Evolutionary conservation across 2,113 vertebrate genomes (phyloP), one percentile per base, ranked within the genome.

Genomic region (Lagopus muta): DNA sequence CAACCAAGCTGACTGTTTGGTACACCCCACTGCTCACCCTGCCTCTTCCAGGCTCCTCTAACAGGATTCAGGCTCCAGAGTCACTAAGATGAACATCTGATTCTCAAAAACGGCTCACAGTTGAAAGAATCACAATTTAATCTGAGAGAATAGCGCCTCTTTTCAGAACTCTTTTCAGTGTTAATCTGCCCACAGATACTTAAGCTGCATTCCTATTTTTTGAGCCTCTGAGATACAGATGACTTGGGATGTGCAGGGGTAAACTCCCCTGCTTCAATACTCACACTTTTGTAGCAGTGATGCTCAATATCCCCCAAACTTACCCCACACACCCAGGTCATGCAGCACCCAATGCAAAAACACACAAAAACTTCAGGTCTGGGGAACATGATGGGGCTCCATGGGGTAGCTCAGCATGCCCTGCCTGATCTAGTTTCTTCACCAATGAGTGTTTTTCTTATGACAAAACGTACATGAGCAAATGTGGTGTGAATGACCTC

Each of bases 61-160:
- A 67, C 2, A 11, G 27, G 22, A 94, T 61, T 52, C 58, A 19
- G 75, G 71, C 22, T 64, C 30, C 38, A n/a, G 79, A 76, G 25
- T 61, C 57, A 72, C 47, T 47, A 40, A 54, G 27, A 88, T 34
- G 50, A 75, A 62, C 7, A 27, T 30, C 11, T 57, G 71, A 42
- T 45, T 55, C 12, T 67, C 50, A 55, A 64, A 81, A 81, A 1
- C 34, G 32, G 34, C 28, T 52, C 60, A 85, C 62, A 87, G 50
- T 95, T 83, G 88, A 54, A 87, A 87, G 70, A 48, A 62, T 58
- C 58, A 14, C n/a, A 75, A 69, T 93, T 86, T 48, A 71, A 85
- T 40, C 71, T 90, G 72, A 61, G 43, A 70, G 82, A 86, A 79
- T 50, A 16, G 6, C 25, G 8, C 47, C 43, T 48, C 18, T 71